These are phyloP conservation scores for Eupithecia tripunctaria DNA, from an alignment of 2,888 invertebrate genomes.

Conservation along the genomic window DNA sequence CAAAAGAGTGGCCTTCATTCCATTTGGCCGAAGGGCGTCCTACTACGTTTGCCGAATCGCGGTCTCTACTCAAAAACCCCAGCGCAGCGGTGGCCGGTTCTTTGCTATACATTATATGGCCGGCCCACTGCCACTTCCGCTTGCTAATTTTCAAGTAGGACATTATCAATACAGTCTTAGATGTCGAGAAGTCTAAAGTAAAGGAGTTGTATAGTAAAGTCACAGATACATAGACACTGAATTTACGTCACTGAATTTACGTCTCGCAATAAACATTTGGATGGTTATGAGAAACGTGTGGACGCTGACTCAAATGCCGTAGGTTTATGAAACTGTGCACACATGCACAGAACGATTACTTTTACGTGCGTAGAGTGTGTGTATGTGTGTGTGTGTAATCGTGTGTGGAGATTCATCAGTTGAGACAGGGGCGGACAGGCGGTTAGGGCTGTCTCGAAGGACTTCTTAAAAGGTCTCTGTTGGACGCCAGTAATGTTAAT, in stretches of 20 bases:
- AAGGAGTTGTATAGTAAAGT: background rate
- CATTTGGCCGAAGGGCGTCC: too few relatives aligned
- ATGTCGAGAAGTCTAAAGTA: background rate
- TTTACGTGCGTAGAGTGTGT: background rate
- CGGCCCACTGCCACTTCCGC: too few relatives aligned
- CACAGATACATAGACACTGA: background rate
- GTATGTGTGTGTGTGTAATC: conserved; percentile 1
- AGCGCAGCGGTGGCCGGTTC: too few relatives aligned
- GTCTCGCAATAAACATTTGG: background rate
- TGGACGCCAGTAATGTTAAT: background rate
- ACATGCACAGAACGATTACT: background rate
- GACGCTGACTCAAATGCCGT: background rate
- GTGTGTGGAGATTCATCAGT: background rate
- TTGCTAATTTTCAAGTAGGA: too few relatives aligned
- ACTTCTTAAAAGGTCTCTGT: background rate
- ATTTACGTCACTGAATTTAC: background rate
- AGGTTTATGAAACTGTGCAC: background rate
- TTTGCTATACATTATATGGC: too few relatives aligned
- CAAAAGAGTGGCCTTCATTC: too few relatives aligned
- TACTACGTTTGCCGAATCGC: too few relatives aligned
- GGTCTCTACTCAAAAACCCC: too few relatives aligned
- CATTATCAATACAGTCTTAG: background rate
- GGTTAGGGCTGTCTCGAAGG: background rate
- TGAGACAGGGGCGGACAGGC: background rate
- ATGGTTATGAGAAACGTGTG: background rate